Conservation (phyloP, 2,888 invertebrate species). For the Lysandra coridon region DNA sequence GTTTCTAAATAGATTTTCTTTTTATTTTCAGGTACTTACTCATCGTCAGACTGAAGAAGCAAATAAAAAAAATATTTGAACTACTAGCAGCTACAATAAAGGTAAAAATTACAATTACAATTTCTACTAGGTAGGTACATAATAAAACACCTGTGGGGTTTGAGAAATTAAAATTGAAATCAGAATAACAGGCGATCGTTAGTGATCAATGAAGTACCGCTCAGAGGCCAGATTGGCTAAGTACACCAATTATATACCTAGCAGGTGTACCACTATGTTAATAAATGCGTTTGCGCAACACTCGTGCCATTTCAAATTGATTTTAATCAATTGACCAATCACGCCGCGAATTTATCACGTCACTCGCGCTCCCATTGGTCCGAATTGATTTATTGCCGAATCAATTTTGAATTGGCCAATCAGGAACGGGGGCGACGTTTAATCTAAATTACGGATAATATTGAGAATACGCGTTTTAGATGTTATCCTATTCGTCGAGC, state of each 20-base stretch:
- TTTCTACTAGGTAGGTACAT: too few species aligned
- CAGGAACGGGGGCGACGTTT: background rate
- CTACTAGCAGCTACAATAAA: background rate
- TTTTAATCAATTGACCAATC: slow-evolving; percentile 31
- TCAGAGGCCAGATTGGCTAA: slow-evolving; percentile 44
- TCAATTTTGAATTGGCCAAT: slow-evolving; percentile 33
- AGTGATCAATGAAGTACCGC: slow-evolving; percentile 37
- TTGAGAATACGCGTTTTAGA: background rate
- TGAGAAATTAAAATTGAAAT: slow-evolving; percentile 17
- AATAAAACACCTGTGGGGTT: slow-evolving; percentile 1
- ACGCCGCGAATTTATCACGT: slow-evolving; percentile 20
- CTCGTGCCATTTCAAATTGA: slow-evolving; percentile 20
- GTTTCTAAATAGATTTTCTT: background rate
- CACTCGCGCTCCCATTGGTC: slow-evolving; percentile 22
- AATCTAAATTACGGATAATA: background rate
- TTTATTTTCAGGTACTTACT: background rate
- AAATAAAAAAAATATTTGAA: background rate
- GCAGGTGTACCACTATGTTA: slow-evolving; percentile 44
- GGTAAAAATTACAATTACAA: too few species aligned
- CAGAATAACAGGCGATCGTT: slow-evolving; percentile 24
- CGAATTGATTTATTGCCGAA: slow-evolving; percentile 2
- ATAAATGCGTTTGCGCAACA: slow-evolving; percentile 37
- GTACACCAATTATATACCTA: slow-evolving; percentile 45
- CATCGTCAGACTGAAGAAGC: background rate
- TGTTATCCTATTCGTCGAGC: background rate